These are phyloP conservation scores for Rhopalosiphum nymphaeae DNA, from an alignment of 2,888 invertebrate species.

Conservation along the genomic window DNA sequence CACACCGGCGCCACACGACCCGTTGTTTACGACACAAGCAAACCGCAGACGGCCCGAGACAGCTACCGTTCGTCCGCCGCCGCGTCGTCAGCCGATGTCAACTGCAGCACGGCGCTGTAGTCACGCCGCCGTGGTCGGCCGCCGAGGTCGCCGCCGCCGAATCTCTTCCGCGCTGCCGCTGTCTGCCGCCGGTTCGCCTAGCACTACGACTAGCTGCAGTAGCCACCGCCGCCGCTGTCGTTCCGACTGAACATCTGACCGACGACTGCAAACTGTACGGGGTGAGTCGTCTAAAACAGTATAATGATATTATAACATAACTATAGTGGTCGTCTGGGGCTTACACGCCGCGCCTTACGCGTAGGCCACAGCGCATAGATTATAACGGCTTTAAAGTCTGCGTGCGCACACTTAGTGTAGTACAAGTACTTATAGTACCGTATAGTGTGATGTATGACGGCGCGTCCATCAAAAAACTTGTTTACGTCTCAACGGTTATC, in stretches of 20 bases:
- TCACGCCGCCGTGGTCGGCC: slow-evolving; percentile 24
- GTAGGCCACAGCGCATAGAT: no score
- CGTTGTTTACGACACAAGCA: background rate
- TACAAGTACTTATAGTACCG: no score
- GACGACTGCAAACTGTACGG: slow-evolving; percentile 29
- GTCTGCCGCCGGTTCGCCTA: background rate
- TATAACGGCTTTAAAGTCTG: no score
- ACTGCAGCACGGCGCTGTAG: slow-evolving; percentile 22
- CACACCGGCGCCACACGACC: background rate
- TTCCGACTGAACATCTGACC: background rate
- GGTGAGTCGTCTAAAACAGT: slow-evolving; percentile 31
- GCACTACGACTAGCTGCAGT: background rate
- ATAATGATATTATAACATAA: no score
- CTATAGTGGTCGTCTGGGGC: no score
- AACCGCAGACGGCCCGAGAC: background rate
- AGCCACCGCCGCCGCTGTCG: background rate
- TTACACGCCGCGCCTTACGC: no score
- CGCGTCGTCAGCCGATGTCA: slow-evolving; percentile 43
- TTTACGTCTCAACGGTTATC: background rate
- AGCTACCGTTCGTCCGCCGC: background rate
- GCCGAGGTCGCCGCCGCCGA: background rate
- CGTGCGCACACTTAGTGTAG: no score
- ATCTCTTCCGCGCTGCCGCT: background rate
- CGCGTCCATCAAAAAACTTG: background rate
- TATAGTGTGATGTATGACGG: no score